These are phyloP conservation scores for Eledona agricola DNA, from an alignment of 2,888 invertebrate species.

Conservation along the genomic window DNA sequence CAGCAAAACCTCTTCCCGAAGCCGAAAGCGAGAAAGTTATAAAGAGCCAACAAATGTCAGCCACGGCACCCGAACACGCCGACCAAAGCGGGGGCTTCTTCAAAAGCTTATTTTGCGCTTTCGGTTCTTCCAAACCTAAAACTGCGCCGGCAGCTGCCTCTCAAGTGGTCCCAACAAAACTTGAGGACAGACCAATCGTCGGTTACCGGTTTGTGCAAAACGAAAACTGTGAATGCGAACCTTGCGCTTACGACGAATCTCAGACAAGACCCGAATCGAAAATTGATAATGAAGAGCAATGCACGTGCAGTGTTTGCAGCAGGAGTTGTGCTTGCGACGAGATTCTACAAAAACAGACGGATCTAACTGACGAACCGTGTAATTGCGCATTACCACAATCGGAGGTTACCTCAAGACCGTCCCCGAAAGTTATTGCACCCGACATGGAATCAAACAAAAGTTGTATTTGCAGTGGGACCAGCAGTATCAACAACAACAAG, in stretches of 20 bases:
- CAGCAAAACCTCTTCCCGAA: background rate
- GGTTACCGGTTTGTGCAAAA: conserved; percentile 2
- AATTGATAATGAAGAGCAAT: background rate
- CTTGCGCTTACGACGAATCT: conserved; percentile 8
- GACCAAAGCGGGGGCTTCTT: conserved; percentile 41
- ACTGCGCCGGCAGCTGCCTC: background rate
- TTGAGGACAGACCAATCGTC: background rate
- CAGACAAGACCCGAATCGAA: background rate
- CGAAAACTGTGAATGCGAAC: conserved; percentile 12
- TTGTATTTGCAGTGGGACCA: conserved; percentile 7
- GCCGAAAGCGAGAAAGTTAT: background rate
- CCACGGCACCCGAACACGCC: background rate
- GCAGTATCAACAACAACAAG: background rate
- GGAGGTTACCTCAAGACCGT: no score
- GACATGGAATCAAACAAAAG: background rate
- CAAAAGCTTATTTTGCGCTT: conserved; percentile 4
- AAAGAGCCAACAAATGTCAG: background rate
- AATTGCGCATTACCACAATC: background rate
- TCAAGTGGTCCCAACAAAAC: conserved; percentile 8
- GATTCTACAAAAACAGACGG: background rate
- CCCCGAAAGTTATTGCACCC: no score
- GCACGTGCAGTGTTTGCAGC: conserved; percentile 4
- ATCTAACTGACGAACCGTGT: conserved; percentile 2
- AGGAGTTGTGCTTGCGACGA: background rate
- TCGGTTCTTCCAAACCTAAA: conserved; percentile 7